These are phyloP conservation scores for Dendrolimus punctatus DNA, from an alignment of 1,140 invertebrate species.

Conservation along the genomic window DNA sequence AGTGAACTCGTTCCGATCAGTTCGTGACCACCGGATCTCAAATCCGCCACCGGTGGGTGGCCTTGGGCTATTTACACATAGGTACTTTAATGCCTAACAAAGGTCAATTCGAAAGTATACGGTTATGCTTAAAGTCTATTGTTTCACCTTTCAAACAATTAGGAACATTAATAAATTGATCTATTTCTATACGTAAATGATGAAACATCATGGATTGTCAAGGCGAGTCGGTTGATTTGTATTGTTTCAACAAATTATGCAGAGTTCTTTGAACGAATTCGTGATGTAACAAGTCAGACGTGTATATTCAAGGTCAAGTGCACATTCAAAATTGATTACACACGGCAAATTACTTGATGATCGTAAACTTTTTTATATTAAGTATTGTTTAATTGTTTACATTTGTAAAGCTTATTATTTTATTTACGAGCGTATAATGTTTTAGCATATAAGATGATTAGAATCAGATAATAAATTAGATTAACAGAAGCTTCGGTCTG, in stretches of 20 bases:
- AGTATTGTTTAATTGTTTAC: constrained; percentile 4
- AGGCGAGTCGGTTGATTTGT: constrained; percentile 6
- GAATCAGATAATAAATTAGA: constrained; percentile 15
- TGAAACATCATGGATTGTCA: constrained; percentile 15
- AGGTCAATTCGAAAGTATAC: constrained; percentile 63
- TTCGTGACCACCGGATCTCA: constrained; percentile 55
- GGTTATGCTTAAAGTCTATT: constrained; percentile 14
- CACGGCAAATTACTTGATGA: constrained; percentile 10
- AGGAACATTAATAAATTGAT: constrained; percentile 10
- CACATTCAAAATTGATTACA: constrained; percentile 32
- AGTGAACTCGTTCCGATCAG: constrained; percentile 21
- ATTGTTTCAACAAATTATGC: neutral
- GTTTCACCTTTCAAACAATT: constrained; percentile 15
- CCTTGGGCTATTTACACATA: constrained; percentile 63
- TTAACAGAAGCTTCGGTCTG: too few species aligned
- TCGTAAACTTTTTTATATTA: neutral
- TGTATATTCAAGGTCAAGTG: constrained; percentile 37
- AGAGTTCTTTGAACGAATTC: constrained; percentile 3
- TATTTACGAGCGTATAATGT: constrained; percentile 8
- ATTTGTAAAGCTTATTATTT: constrained; percentile 14
- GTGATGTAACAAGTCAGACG: constrained; percentile 26
- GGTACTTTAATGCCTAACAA: constrained; percentile 29
- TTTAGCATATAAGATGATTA: constrained; percentile 14
- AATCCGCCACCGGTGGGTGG: constrained; percentile 45
- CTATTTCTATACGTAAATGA: constrained; percentile 14